phyloP scores from a whole-genome alignment of 2,888 invertebrate species.

The Caenorhabditis sinica region DNA sequence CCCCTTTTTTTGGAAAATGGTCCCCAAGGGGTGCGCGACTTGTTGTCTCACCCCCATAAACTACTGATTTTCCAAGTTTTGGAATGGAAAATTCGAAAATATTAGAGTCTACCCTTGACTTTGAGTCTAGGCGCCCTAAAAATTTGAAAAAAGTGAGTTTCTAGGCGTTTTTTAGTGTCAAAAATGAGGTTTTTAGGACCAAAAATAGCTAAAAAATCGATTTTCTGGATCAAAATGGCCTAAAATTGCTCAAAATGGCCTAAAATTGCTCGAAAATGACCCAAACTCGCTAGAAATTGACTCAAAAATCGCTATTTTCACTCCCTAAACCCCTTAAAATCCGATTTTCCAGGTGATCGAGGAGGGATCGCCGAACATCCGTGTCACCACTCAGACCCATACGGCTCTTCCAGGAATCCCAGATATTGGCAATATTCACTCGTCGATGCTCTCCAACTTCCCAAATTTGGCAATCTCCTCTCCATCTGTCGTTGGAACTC shows the following conservation, averaged over 20 bases:
- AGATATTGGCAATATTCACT: conserved; percentile 61
- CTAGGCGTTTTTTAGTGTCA: not conserved
- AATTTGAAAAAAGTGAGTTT: too few relatives aligned
- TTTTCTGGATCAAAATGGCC: not conserved
- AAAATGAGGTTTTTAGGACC: not conserved
- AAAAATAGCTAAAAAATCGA: not conserved
- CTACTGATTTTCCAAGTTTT: conserved; percentile 30
- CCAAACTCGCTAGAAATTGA: too few relatives aligned
- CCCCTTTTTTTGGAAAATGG: not conserved
- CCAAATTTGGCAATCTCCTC: conserved; percentile 57
- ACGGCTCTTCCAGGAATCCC: conserved; percentile 64
- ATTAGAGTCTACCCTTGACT: too few relatives aligned
- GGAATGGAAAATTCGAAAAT: not conserved
- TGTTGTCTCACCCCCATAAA: conserved; percentile 26
- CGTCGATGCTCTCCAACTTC: conserved; percentile 61
- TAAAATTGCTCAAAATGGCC: conserved; percentile 13
- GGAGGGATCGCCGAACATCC: conserved; percentile 70
- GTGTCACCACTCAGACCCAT: conserved; percentile 67
- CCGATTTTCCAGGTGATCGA: conserved; percentile 59
- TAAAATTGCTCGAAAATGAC: not conserved
- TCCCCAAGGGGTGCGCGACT: not conserved
- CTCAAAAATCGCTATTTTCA: not conserved
- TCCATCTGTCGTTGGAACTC: conserved; percentile 51
- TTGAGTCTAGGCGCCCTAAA: too few relatives aligned
- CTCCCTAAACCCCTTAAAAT: not conserved